Conservation (phyloP, 2,888 invertebrate genomes). For the Brenthis ino region DNA sequence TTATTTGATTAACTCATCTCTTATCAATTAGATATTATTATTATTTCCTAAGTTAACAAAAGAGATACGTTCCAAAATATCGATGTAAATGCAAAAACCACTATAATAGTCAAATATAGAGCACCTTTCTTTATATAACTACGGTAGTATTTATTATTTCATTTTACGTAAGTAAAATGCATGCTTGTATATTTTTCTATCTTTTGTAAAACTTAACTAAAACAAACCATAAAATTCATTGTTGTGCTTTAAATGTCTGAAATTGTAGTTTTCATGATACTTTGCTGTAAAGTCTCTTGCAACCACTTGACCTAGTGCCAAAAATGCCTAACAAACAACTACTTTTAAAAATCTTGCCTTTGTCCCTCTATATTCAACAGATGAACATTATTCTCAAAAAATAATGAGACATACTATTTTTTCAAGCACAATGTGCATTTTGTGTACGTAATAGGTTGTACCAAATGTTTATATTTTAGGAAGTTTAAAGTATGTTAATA, state of each 20-base stretch:
- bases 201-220: slow-evolving; percentile 5
- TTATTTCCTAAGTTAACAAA: too few species aligned
- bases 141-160: too few species aligned
- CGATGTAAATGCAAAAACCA: too few species aligned
- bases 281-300: background rate
- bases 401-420: slow-evolving; percentile 5
- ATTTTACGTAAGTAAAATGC: too few species aligned
- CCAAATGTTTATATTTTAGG: too few species aligned
- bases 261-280: slow-evolving; percentile 3
- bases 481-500: too few species aligned
- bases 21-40: too few species aligned
- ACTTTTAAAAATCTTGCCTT: slow-evolving; percentile 9
- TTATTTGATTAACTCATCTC: too few species aligned
- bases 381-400: slow-evolving; percentile 12
- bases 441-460: background rate
- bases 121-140: too few species aligned
- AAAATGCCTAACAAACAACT: slow-evolving; percentile 13
- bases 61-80: too few species aligned
- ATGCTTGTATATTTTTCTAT: background rate
- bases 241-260: slow-evolving; percentile 7
- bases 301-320: slow-evolving; percentile 19
- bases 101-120: too few species aligned
- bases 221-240: slow-evolving; percentile 4
- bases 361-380: slow-evolving; percentile 15
- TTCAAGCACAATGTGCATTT: background rate